Evolutionary conservation across 2,797 vertebrate genomes (phyloP), one percentile per base, ranked within the genome.

Genomic region (Phrynocephalus guinanensis): DNA sequence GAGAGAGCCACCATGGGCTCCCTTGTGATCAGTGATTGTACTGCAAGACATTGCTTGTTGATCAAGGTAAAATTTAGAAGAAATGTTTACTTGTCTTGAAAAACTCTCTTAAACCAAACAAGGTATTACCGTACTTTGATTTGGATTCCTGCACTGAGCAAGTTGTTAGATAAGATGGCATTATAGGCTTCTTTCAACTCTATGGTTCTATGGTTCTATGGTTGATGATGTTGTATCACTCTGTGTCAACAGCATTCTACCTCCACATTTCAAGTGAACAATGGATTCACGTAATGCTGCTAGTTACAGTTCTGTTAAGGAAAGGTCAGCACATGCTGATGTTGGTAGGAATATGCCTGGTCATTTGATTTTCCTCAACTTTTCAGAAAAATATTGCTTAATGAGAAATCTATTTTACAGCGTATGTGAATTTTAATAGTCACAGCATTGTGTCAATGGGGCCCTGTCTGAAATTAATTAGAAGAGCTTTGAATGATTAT

Each of bases 281-380:
- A 92, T 79, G 90, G 90, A 75, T 71, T 91, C 78, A 30, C 79
- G 88, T 67, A 85, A 91, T 91, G 90, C 93, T 96, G 94, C 89
- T 92, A 90, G 94, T 96, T 95, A 91, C 93, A 92, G 94, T 95
- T 88, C 1, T 1, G 76, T 88, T 76, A 75, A 16, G 56, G 85
- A 95, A 95, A 96, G 95, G 93, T 95, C 95, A 95, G n/a, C n/a
- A n/a, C n/a, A n/a, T n/a, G n/a, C 71, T 85, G 84, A 77, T 93
- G 92, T 70, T 86, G 73, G 91, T 48, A 7, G 93, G 93, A 72
- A 85, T 91, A 92, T 1, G 10, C 70, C 44, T 4, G 90, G 89
- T 93, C 91, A 90, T 88, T 18, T 88, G 84, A 77, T 22, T 44
- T 90, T 92, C 95, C 87, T 93, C 82, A 82, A 87, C 81, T n/a